Base-by-base conservation (phyloP, 2,888 invertebrate genomes). In the Elmis aenea region DNA sequence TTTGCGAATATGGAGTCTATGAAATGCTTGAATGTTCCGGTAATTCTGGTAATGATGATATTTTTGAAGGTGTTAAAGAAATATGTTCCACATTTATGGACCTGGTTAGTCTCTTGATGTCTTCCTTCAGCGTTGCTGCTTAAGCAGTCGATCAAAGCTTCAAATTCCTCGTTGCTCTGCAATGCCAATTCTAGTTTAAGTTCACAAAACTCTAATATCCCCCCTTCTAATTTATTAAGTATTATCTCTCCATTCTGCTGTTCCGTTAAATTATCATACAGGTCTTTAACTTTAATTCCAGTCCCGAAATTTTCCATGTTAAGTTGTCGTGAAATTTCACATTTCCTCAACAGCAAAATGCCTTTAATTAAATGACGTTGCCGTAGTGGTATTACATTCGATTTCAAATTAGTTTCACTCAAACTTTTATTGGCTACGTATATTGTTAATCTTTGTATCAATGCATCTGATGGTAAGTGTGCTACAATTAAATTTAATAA, bases 291-390 rank as follows among this genome's bases (percentile, higher is more conserved):
- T n/a, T 42, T n/a, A n/a, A n/a, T 27, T 3, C 30, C 28, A 5
- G 13, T 13, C 2, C 8, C 13, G 24, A 52, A 47, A 9, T 30
- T 16, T 9, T 13, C 21, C 13, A 64, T 42, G 6, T 50, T 36
- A 16, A 63, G 51, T 41, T 60, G 45, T 8, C 41, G 16, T 1
- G 32, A 26, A 12, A 50, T 29, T 11, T 6, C 5, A 28, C 40
- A 42, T 20, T 45, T 42, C 26, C 46, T 45, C 13, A 62, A 25
- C 4, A 57, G 34, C 8, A 56, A 18, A 23, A 60, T 41, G 4
- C 63, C 62, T 42, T 54, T 56, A 9, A 64, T 33, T 20, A 57
- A 21, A 25, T 52, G 54, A 32, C 58, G 46, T 38, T 63, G 55
- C 20, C 51, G 48, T 3, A 52, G 35, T 4, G 49, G 30, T 13